phyloP scores from a whole-genome alignment of 2,797 vertebrate species.

The Coendou prehensilis region DNA sequence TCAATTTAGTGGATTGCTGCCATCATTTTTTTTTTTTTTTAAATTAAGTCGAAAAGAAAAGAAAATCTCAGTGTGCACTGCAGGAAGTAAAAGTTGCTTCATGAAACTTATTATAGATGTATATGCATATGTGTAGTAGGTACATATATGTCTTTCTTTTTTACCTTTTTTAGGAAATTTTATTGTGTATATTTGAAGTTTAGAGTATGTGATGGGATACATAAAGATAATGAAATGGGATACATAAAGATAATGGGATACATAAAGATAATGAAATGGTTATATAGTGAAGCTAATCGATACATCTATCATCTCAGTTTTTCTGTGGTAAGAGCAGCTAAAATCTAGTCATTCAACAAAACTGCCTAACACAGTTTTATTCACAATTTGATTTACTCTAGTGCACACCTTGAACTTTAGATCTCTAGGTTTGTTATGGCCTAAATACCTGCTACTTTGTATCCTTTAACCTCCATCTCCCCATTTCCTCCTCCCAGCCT shows the following conservation, averaged over 20 bases:
- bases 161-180: neutral
- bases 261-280: neutral
- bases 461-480: neutral
- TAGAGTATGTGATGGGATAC: neutral
- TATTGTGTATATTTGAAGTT: neutral
- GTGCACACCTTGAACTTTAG: neutral
- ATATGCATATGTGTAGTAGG: neutral
- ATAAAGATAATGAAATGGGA: neutral
- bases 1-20: neutral
- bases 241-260: neutral
- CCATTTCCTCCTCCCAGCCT: neutral
- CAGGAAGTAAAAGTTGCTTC: conserved; percentile 29
- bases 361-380: neutral
- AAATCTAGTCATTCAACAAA: neutral
- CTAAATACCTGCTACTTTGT: neutral
- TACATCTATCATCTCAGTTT: neutral
- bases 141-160: neutral
- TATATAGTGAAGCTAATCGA: neutral
- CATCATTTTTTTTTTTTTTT: conserved; percentile 40
- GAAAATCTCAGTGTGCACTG: neutral
- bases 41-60: neutral
- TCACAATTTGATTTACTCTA: neutral
- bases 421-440: neutral
- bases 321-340: neutral
- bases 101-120: conserved; percentile 41